A percentile compares a stretch with the other conserved stretches of the same genome.
phyloP scores from a whole-genome alignment of 1,140 invertebrate genomes.

The Drosophila tristis region DNA sequence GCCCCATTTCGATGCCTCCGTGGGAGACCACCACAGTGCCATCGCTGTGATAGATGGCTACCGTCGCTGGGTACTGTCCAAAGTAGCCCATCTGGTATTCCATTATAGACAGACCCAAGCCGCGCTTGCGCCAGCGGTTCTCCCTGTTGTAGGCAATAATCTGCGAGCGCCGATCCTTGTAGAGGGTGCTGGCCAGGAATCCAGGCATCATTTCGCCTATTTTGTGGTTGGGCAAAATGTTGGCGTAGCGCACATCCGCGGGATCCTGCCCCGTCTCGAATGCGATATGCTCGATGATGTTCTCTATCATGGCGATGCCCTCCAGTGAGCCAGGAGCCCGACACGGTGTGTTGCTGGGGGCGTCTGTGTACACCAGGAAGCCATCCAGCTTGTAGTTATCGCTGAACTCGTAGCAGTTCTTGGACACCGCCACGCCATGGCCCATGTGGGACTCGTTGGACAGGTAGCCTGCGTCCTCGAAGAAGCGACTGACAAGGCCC shows the following conservation, averaged over 20 bases:
- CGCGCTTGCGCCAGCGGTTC: conserved; percentile 92
- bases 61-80: conserved; percentile 87
- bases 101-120: conserved; percentile 89
- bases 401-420: conserved; percentile 87
- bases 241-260: conserved; percentile 87
- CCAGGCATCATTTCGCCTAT: conserved; percentile 84
- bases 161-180: conserved; percentile 85
- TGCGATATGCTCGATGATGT: conserved; percentile 93
- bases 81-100: conserved; percentile 87
- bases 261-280: conserved; percentile 88
- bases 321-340: conserved; percentile 88
- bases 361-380: conserved; percentile 87
- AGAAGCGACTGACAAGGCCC: conserved; percentile 87
- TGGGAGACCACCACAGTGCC: conserved; percentile 91
- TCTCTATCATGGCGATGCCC: conserved; percentile 88
- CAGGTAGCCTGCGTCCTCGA: conserved; percentile 87
- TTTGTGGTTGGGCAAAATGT: conserved; percentile 85
- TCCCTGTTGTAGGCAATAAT: conserved; percentile 87
- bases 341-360: conserved; percentile 87
- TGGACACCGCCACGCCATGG: conserved; percentile 80
- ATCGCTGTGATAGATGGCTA: conserved; percentile 91
- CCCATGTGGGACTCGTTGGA: conserved; percentile 86
- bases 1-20: conserved; percentile 93
- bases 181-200: conserved; percentile 85
- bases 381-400: conserved; percentile 86